phyloP scores from a whole-genome alignment of 2,888 invertebrate species.

The Drosophila setosimentum region DNA sequence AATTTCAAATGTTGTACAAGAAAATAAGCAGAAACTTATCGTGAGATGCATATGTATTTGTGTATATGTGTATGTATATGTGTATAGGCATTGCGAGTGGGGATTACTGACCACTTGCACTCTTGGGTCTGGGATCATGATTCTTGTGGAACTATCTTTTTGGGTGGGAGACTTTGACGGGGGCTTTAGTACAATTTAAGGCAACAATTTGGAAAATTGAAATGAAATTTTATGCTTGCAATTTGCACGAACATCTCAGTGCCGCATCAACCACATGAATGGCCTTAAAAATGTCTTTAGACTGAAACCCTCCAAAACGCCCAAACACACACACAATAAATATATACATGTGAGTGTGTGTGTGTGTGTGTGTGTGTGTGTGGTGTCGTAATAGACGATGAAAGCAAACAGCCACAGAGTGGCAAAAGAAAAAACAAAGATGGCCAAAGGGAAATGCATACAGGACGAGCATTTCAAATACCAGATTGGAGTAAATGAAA shows the following conservation, averaged over 20 bases:
- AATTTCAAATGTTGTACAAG: neutral
- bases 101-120: conserved; percentile 52
- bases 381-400: conserved; percentile 75
- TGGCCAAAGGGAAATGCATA: conserved; percentile 47
- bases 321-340: conserved; percentile 14
- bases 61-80: neutral
- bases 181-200: conserved; percentile 44
- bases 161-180: neutral
- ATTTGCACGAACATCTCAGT: conserved; percentile 72
- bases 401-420: conserved; percentile 65
- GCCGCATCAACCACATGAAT: conserved; percentile 63
- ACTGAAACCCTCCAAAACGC: conserved; percentile 52
- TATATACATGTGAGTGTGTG: neutral
- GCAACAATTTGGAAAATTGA: conserved; percentile 70
- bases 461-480: conserved; percentile 50
- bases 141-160: conserved; percentile 19
- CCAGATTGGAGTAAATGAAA: conserved; percentile 59
- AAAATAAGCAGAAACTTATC: neutral
- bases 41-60: neutral
- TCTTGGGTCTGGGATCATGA: conserved; percentile 38
- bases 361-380: conserved; percentile 41
- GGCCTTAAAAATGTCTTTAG: conserved; percentile 73
- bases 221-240: conserved; percentile 76
- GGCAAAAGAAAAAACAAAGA: conserved; percentile 51
- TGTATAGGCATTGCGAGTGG: neutral